Conservation (phyloP, 1,140 invertebrate genomes). For the Chionoecetes opilio region DNA sequence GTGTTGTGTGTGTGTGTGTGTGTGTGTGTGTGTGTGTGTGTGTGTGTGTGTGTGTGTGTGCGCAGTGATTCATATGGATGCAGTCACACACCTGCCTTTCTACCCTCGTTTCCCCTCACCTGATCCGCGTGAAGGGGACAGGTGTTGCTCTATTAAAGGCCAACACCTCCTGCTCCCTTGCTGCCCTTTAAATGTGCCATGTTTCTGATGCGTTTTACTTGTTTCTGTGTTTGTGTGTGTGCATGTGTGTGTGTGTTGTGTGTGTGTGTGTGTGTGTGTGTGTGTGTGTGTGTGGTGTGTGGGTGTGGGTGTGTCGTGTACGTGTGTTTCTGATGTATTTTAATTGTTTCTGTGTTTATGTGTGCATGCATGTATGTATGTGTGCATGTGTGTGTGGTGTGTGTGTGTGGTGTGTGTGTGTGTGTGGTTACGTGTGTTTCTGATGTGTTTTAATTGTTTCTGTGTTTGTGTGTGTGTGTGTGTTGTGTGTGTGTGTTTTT, state of each 20-base stretch:
- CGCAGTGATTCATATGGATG: too few species aligned
- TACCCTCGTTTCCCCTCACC: neutral
- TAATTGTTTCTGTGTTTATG: too few species aligned
- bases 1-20: too few species aligned
- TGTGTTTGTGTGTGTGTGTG: slow-evolving; percentile 33
- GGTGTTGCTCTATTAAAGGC: neutral
- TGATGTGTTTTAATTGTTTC: too few species aligned
- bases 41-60: too few species aligned
- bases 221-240: neutral
- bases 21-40: too few species aligned
- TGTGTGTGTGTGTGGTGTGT: slow-evolving; percentile 52
- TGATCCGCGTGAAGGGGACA: neutral
- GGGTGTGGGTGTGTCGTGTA: slow-evolving; percentile 44
- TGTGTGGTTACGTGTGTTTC: too few species aligned
- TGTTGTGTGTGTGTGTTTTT: too few species aligned
- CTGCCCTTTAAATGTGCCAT: neutral
- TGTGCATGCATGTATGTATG: too few species aligned
- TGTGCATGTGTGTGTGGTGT: neutral
- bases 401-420: slow-evolving; percentile 46
- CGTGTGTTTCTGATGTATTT: too few species aligned
- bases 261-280: neutral
- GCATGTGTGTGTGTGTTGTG: neutral
- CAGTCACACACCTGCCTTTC: neutral
- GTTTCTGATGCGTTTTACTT: neutral
- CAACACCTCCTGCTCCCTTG: neutral